Conservation (phyloP, 2,888 invertebrate genomes). For the Candidula unifasciata region DNA sequence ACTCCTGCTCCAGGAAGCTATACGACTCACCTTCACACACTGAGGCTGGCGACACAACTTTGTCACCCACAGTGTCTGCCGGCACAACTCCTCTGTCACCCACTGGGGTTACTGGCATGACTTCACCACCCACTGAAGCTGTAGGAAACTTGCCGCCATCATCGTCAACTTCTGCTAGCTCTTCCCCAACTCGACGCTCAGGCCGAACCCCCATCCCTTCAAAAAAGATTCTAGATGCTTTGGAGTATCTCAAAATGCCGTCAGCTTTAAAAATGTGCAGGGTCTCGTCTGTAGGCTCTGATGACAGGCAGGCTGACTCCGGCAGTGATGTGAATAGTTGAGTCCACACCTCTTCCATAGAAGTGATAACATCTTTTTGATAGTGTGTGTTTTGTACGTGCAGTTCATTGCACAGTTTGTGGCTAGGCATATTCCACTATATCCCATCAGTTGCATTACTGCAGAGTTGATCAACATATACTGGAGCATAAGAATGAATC, state of each 20-base stretch:
- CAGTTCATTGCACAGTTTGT: no score
- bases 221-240: slow-evolving; percentile 27
- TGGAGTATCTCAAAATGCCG: not conserved
- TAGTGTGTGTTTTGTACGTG: no score
- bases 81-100: not conserved
- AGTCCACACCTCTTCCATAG: no score
- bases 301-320: slow-evolving; percentile 31
- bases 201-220: slow-evolving; percentile 43
- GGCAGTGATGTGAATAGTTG: not conserved
- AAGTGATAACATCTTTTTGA: no score
- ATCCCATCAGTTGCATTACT: no score
- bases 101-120: slow-evolving; percentile 1
- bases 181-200: slow-evolving; percentile 40
- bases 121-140: no score
- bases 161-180: not conserved
- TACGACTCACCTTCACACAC: not conserved
- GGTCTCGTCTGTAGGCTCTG: slow-evolving; percentile 19
- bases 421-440: no score
- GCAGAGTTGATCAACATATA: no score
- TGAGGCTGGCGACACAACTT: slow-evolving; percentile 3
- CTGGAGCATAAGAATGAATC: no score
- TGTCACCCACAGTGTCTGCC: no score
- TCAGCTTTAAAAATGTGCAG: slow-evolving; percentile 13
- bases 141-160: not conserved
- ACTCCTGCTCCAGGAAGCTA: not conserved